phyloP scores from a whole-genome alignment of 2,888 invertebrate genomes.

The Plebejus argus region DNA sequence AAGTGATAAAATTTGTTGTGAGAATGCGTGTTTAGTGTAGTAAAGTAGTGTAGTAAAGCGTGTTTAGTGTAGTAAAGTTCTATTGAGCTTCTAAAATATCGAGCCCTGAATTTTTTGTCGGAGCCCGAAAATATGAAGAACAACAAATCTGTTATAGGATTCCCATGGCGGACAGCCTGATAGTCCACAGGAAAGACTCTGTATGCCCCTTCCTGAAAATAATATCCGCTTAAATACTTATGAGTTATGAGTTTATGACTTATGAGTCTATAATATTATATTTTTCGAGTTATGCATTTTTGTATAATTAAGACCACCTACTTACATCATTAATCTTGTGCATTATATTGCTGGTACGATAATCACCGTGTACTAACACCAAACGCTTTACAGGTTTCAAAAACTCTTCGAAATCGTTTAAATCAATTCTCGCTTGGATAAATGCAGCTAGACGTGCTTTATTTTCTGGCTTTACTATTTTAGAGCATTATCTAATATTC shows the following conservation, averaged over 20 bases:
- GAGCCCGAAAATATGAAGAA: conserved; percentile 50
- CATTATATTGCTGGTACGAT: conserved; percentile 46
- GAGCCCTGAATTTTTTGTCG: conserved; percentile 48
- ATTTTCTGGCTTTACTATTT: conserved; percentile 47
- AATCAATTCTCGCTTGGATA: conserved; percentile 34
- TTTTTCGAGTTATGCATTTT: too few species aligned
- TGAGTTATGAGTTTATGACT: too few species aligned
- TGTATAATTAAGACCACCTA: too few species aligned
- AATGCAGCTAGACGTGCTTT: conserved; percentile 46
- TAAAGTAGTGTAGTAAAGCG: too few species aligned
- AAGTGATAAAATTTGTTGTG: too few species aligned
- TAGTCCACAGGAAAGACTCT: conserved; percentile 47
- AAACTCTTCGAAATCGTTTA: conserved; percentile 39
- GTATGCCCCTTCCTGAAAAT: conserved; percentile 46
- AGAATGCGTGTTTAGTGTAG: too few species aligned
- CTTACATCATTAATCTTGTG: conserved; percentile 37
- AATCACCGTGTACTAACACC: conserved; percentile 45
- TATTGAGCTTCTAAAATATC: conserved; percentile 43
- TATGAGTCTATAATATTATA: too few species aligned
- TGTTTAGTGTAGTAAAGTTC: conserved; percentile 53
- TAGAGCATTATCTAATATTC: conserved; percentile 40
- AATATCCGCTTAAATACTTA: too few species aligned
- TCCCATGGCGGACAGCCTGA: conserved; percentile 46
- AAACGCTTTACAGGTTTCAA: conserved; percentile 42
- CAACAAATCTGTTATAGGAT: conserved; percentile 45